phyloP scores from a whole-genome alignment of 2,797 vertebrate species.

The Tokudaia muenninki region DNA sequence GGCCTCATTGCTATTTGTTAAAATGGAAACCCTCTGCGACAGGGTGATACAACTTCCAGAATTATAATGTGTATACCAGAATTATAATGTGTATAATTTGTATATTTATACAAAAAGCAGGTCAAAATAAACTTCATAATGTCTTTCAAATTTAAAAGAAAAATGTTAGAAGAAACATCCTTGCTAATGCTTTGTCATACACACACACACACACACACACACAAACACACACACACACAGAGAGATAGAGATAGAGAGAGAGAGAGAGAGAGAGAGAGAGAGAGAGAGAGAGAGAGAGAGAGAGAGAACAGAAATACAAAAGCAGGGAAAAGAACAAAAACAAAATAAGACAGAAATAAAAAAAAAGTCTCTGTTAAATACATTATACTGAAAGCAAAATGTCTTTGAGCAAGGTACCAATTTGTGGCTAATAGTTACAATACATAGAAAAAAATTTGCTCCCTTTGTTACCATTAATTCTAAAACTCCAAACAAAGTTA shows the following conservation, averaged over 20 bases:
- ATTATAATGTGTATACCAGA: not conserved
- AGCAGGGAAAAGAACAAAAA: not conserved
- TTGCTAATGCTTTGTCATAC: not conserved
- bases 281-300: not conserved
- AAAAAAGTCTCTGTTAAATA: not conserved
- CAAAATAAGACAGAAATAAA: not conserved
- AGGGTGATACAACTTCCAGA: not conserved
- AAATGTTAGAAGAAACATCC: not conserved
- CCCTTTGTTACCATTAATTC: not conserved
- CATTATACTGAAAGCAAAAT: not conserved
- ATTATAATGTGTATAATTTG: not conserved
- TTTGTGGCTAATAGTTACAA: not conserved
- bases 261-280: not conserved
- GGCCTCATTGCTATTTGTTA: not conserved
- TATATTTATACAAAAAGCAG: not conserved
- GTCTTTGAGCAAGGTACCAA: not conserved
- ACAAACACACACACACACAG: not conserved
- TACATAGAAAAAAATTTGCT: constrained; percentile 10
- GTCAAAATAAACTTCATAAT: not conserved
- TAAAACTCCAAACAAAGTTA: constrained; percentile 15
- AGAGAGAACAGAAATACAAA: not conserved
- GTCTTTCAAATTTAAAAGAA: not conserved
- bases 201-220: not conserved
- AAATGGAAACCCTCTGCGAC: not conserved
- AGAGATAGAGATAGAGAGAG: not conserved